Conservation (phyloP, 2,888 invertebrate genomes). For the Phengaris alcon region DNA sequence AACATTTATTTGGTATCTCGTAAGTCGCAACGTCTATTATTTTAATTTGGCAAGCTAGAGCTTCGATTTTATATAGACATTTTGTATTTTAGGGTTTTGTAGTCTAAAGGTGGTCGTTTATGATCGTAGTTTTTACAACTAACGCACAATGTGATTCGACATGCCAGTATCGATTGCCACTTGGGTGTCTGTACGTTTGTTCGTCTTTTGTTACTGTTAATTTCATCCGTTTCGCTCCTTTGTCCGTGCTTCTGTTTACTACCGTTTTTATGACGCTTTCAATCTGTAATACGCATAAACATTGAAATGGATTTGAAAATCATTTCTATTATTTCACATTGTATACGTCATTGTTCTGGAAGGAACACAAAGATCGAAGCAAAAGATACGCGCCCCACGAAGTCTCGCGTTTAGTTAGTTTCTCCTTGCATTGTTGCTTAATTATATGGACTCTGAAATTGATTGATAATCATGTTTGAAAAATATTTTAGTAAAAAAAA, state of each 20-base stretch:
- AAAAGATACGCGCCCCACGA: constrained; percentile 24
- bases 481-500: background rate
- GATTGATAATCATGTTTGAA: background rate
- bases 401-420: background rate
- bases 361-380: constrained; percentile 7
- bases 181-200: constrained; percentile 61
- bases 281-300: constrained; percentile 25
- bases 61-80: too few species aligned
- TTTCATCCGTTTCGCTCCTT: constrained; percentile 50
- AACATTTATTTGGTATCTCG: too few species aligned
- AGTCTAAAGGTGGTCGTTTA: constrained; percentile 5
- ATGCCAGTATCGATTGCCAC: constrained; percentile 49
- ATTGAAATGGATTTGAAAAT: constrained; percentile 27
- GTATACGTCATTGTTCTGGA: constrained; percentile 27
- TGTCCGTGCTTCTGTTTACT: constrained; percentile 51
- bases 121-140: constrained; percentile 33
- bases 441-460: constrained; percentile 19
- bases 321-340: constrained; percentile 28
- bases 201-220: constrained; percentile 62
- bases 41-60: too few species aligned
- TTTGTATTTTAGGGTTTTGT: background rate
- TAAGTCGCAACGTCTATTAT: too few species aligned
- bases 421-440: constrained; percentile 16
- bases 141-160: constrained; percentile 50
- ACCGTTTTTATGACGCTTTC: constrained; percentile 43